These are phyloP conservation scores for Prosopocoilus inquinatus DNA, from an alignment of 2,888 invertebrate species.

Conservation along the genomic window DNA sequence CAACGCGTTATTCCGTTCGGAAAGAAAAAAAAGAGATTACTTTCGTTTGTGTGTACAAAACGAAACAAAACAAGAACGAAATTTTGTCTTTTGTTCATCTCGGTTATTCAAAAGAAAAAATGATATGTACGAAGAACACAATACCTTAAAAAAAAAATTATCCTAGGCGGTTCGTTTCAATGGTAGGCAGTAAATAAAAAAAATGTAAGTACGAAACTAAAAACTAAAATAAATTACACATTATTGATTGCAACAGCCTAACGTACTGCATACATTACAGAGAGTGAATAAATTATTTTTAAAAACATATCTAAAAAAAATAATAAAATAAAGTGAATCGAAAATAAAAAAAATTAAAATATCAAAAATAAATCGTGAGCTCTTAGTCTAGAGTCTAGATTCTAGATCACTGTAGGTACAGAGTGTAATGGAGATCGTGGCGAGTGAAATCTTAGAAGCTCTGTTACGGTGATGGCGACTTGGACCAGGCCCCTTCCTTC, in stretches of 20 bases:
- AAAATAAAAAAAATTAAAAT: slow-evolving; percentile 6
- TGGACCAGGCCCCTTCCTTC: slow-evolving; percentile 86
- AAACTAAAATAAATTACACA: neutral
- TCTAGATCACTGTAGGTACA: slow-evolving; percentile 20
- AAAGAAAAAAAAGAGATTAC: slow-evolving; percentile 16
- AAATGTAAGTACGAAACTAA: no score
- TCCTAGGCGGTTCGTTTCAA: no score
- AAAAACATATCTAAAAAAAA: neutral
- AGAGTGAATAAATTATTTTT: neutral
- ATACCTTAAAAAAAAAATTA: no score
- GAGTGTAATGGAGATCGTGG: slow-evolving; percentile 46
- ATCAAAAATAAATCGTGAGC: neutral
- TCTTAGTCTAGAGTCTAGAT: no score
- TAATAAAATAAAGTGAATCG: neutral
- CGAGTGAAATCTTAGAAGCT: slow-evolving; percentile 70
- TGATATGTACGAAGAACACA: no score
- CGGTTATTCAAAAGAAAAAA: slow-evolving; percentile 9
- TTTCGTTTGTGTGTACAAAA: slow-evolving; percentile 18
- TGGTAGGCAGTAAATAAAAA: no score
- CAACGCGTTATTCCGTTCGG: slow-evolving; percentile 2
- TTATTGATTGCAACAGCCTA: neutral
- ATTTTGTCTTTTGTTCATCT: slow-evolving; percentile 10
- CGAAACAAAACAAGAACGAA: neutral
- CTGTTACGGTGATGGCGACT: slow-evolving; percentile 85
- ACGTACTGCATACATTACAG: neutral